A percentile compares a stretch with the other conserved stretches of the same genome.
Conservation (phyloP, 2,113 vertebrate genomes). For the Leucoraja erinaceus region DNA sequence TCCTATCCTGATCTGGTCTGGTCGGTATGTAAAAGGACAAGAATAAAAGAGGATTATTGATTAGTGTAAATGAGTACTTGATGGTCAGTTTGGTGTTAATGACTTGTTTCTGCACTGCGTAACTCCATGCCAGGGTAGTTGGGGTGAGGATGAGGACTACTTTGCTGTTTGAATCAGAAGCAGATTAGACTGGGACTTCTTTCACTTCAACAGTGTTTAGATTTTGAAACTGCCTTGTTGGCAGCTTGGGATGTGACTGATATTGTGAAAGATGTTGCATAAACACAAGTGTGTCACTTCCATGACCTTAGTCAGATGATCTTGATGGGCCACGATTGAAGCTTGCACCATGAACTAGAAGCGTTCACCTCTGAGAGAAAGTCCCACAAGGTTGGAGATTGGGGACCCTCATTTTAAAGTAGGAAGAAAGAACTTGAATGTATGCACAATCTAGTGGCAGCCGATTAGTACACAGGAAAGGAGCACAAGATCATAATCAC, state of each 20-base stretch:
- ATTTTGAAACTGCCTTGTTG: too few relatives aligned
- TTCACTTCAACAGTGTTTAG: too few relatives aligned
- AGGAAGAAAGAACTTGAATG: background rate
- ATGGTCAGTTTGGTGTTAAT: too few relatives aligned
- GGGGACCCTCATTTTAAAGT: background rate
- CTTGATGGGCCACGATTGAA: too few relatives aligned
- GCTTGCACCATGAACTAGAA: background rate
- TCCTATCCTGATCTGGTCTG: too few relatives aligned
- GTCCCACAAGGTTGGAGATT: background rate
- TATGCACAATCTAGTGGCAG: background rate
- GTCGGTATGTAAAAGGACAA: too few relatives aligned
- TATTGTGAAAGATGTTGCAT: too few relatives aligned
- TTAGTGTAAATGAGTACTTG: too few relatives aligned
- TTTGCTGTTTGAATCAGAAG: background rate
- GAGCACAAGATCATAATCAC: background rate
- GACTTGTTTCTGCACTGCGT: too few relatives aligned
- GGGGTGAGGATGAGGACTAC: background rate
- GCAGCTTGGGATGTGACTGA: too few relatives aligned
- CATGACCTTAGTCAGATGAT: background rate
- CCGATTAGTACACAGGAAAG: background rate
- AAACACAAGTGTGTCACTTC: too few relatives aligned
- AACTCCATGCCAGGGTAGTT: background rate
- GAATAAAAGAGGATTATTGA: too few relatives aligned
- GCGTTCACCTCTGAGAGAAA: background rate
- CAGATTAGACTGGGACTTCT: background rate